Base-by-base conservation (phyloP, 2,113 vertebrate species). In the Thinocorus orbignyianus region DNA sequence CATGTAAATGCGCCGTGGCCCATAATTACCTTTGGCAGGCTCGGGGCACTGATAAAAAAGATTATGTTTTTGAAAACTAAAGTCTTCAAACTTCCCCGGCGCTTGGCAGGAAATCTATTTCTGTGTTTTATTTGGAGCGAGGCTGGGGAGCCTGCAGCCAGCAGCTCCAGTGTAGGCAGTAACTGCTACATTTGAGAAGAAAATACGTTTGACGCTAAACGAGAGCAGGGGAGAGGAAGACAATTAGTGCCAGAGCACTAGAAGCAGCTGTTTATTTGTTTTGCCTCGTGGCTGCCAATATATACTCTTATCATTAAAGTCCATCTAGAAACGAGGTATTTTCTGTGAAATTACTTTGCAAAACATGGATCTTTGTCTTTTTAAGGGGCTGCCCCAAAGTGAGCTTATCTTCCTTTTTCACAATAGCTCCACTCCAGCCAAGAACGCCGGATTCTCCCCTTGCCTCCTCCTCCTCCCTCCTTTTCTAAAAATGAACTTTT, bases 111-210 rank as follows among this genome's bases (percentile, higher is more conserved):
- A 93, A 89, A 82, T 91, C 91, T 92, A 49, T 96, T 97, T 70
- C 95, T 97, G 70, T 97, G 88, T 97, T 98, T 96, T 95, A 92
- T 96, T 97, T 98, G 97, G 96, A 97, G 93, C 90, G 81, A 92
- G 68, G 78, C 85, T 90, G 51, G 55, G 88, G 85, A 97, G 85
- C 88, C 94, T 92, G 96, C 88, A 96, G 92, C 96, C 96, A 94
- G 70, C 89, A 94, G 22, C 81, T 90, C 71, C 90, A 94, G 31
- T 81, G 83, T 88, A 97, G 95, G 93, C 94, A 94, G 97, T 86
- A 92, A 94, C 94, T 92, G 52, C 73, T 97, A 35, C 11, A 90
- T 94, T 97, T 88, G 69, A 86, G 92, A 83, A 95, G 69, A 96
- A 97, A 97, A 90, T 95, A 41, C 41, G 23, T 91, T 97, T 94